Evolutionary conservation across 2,113 vertebrate genomes (phyloP).

Genomic region (Puffinus mauretanicus): DNA sequence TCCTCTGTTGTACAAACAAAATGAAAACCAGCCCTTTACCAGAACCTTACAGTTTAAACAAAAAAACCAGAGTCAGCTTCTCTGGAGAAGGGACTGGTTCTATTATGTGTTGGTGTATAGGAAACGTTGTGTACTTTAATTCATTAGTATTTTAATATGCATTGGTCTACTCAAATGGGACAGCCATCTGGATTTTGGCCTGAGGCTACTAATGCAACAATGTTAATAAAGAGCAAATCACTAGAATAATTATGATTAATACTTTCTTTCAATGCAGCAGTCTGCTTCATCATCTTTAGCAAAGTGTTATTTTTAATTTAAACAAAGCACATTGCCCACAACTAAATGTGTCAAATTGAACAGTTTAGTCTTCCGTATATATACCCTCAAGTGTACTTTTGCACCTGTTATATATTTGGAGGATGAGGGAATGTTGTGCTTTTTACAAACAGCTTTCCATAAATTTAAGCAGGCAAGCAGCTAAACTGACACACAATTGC

Average conservation of each 20-base stretch:
- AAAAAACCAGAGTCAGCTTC: background rate
- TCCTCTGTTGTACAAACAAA: background rate
- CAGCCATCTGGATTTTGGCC: background rate
- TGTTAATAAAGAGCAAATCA: background rate
- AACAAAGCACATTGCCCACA: constrained; percentile 17
- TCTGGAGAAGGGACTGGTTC: background rate
- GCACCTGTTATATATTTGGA: background rate
- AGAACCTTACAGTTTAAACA: background rate
- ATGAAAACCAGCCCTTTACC: background rate
- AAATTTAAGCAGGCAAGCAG: background rate
- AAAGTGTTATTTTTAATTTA: constrained; percentile 27
- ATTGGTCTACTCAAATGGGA: background rate
- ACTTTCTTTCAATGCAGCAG: background rate
- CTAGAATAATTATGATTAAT: constrained; percentile 11
- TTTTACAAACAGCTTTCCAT: constrained; percentile 9
- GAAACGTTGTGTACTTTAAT: background rate
- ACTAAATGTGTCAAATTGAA: constrained; percentile 23
- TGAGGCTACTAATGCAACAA: background rate
- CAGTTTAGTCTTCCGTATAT: background rate
- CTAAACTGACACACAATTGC: background rate
- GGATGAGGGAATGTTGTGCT: background rate
- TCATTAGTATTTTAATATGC: background rate
- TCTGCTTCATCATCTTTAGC: background rate
- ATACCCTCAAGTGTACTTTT: constrained; percentile 2
- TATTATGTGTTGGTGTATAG: background rate